Evolutionary conservation across 1,140 invertebrate species (phyloP).

Genomic region (Orius laevigatus): DNA sequence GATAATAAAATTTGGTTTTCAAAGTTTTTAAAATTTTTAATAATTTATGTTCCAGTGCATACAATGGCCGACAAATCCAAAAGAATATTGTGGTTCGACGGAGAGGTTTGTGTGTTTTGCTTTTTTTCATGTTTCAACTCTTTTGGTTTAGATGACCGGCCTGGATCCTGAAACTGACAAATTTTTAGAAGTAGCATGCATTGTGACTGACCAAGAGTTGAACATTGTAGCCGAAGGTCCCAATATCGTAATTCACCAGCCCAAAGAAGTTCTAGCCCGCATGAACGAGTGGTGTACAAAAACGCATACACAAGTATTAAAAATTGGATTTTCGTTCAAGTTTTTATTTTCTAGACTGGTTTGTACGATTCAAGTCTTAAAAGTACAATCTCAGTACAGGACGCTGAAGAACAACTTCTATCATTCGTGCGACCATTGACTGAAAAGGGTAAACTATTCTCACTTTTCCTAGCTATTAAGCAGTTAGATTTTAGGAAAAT

Average conservation of each 20-base stretch:
- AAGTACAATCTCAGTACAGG: slow-evolving; percentile 43
- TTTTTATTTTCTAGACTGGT: slow-evolving; percentile 40
- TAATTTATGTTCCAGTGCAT: no score
- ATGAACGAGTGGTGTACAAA: slow-evolving; percentile 74
- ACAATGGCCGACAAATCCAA: no score
- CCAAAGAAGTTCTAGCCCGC: slow-evolving; percentile 46
- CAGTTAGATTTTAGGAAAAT: no score
- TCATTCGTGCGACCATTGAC: slow-evolving; percentile 40
- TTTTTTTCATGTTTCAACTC: no score
- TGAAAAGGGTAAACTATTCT: no score
- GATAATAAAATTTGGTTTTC: no score
- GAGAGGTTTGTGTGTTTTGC: no score
- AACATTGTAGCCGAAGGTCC: slow-evolving; percentile 62
- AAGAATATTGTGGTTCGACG: no score
- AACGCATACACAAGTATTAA: slow-evolving; percentile 48
- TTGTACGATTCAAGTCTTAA: slow-evolving; percentile 48
- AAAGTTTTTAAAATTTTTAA: no score
- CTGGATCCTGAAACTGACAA: slow-evolving; percentile 58
- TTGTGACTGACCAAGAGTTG: slow-evolving; percentile 69
- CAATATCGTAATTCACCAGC: slow-evolving; percentile 65
- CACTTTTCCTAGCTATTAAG: no score
- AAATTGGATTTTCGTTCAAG: no score
- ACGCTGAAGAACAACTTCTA: slow-evolving; percentile 56
- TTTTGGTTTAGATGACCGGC: slow-evolving; percentile 49
- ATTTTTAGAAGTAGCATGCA: slow-evolving; percentile 75